Evolutionary conservation across 2,113 vertebrate genomes (phyloP).

Genomic region (Crotophaga sulcirostris): DNA sequence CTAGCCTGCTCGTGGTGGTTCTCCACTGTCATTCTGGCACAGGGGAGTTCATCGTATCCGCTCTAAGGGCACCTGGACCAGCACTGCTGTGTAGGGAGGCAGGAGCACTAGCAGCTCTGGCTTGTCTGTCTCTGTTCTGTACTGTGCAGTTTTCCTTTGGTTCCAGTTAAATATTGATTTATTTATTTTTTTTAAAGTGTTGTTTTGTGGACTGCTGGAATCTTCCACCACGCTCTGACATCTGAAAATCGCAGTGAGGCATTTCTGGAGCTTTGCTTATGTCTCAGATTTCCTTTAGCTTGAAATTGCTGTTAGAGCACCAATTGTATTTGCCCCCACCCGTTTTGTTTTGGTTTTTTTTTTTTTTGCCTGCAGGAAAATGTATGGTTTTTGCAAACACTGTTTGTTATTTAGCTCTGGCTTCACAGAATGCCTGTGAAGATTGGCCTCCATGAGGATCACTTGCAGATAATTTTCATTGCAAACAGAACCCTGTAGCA

Average conservation of each 20-base stretch:
- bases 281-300: conserved; percentile 6
- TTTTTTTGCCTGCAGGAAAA: neutral
- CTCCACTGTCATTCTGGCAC: rapidly evolving
- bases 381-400: neutral
- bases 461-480: conserved; percentile 23
- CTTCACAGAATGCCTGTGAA: conserved; percentile 43
- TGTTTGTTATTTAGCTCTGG: conserved; percentile 46
- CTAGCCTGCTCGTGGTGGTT: rapidly evolving
- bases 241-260: neutral
- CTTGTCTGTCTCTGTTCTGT: neutral
- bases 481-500: neutral
- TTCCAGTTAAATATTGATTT: neutral
- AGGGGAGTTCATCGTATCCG: rapidly evolving
- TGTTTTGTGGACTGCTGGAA: neutral
- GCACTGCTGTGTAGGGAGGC: neutral
- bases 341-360: neutral
- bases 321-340: neutral
- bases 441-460: conserved; percentile 25
- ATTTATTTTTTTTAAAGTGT: too few relatives aligned
- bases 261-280: neutral
- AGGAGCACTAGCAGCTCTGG: neutral
- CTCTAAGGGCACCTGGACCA: neutral
- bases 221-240: neutral
- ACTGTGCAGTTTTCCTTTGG: neutral
- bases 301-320: neutral